Percentiles rank a stretch among this genome's conserved stretches.
Evolutionary conservation across 2,113 vertebrate genomes (phyloP).

Genomic region (Rhabdornis inornatus): DNA sequence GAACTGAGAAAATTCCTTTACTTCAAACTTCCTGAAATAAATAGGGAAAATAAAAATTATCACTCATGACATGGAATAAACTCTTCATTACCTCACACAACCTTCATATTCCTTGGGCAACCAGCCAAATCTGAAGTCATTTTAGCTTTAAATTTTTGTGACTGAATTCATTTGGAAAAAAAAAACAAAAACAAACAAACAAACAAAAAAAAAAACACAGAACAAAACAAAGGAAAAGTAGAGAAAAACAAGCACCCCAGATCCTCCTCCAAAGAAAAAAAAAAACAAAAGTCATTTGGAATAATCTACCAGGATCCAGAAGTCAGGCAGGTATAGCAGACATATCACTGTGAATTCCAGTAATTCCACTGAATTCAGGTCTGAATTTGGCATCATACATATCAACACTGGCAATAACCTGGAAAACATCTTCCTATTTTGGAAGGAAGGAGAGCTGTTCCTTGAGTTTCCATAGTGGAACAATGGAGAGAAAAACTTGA

Average conservation of each 20-base stretch:
- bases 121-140: not conserved
- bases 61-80: not conserved
- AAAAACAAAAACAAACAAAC: too few relatives aligned
- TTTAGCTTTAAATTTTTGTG: not conserved
- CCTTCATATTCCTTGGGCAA: not conserved
- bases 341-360: not conserved
- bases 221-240: too few relatives aligned
- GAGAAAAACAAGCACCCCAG: rapidly evolving
- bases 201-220: too few relatives aligned
- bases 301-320: not conserved
- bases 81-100: not conserved
- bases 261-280: not conserved
- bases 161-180: not conserved
- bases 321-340: not conserved
- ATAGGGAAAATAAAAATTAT: not conserved
- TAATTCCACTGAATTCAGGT: not conserved
- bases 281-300: not conserved
- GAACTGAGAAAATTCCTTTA: not conserved
- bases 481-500: not conserved
- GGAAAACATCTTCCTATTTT: not conserved
- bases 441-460: not conserved
- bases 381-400: not conserved
- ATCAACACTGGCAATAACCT: not conserved
- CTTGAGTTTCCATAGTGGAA: not conserved
- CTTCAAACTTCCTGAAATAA: not conserved